Evolutionary conservation across 53 echinoderm and acorn worm genomes (phyloP).

Genomic region (Stichopus horrens): DNA sequence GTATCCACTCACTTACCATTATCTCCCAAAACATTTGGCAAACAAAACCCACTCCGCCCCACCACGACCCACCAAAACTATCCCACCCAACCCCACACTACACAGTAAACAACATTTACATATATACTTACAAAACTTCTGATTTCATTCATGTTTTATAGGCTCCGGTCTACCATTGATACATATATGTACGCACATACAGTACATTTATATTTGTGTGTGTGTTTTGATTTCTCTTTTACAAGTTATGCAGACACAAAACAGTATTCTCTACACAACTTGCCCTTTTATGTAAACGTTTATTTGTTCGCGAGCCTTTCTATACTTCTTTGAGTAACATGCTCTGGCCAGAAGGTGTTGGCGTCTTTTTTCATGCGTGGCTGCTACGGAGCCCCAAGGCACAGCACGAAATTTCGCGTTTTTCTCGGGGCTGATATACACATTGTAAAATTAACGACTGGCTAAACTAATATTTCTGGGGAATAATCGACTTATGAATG

Average conservation of each 20-base stretch:
- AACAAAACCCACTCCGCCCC: too few species aligned
- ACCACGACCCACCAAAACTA: too few species aligned
- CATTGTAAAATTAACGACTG: not conserved
- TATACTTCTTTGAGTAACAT: not conserved
- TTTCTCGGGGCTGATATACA: not conserved
- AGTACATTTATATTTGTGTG: not conserved
- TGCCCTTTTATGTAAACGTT: not conserved
- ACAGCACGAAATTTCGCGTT: not conserved
- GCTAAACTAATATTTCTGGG: not conserved
- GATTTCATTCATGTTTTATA: too few species aligned
- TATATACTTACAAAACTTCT: too few species aligned
- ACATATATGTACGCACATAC: not conserved
- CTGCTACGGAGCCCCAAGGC: not conserved
- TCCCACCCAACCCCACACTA: too few species aligned
- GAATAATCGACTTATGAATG: slow-evolving; percentile 4
- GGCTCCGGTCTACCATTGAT: too few species aligned
- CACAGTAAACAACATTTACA: too few species aligned
- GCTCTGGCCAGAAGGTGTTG: not conserved
- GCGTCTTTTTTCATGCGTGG: not conserved
- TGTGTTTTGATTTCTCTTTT: not conserved
- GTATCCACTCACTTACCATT: too few species aligned
- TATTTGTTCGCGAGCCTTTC: not conserved
- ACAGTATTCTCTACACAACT: too few species aligned
- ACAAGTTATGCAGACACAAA: not conserved
- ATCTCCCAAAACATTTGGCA: too few species aligned